Evolutionary conservation across 53 echinoderm and acorn worm species (phyloP).

Genomic region (Astropecten irregularis): DNA sequence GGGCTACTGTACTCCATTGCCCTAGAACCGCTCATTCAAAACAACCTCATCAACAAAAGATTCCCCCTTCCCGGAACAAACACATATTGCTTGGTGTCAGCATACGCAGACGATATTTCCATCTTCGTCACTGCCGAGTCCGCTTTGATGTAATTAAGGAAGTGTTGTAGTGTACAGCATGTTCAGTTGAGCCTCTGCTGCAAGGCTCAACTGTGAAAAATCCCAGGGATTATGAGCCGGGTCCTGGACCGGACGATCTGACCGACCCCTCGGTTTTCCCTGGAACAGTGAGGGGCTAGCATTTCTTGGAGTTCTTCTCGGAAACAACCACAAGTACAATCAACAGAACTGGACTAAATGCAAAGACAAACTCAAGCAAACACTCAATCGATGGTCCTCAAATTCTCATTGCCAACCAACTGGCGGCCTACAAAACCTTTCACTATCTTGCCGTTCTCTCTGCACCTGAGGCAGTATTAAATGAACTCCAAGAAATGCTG

Average conservation of each 20-base stretch:
- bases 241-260: slow-evolving; percentile 16
- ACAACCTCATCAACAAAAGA: not conserved
- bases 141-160: slow-evolving; percentile 16
- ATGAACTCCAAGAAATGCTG: slow-evolving; percentile 15
- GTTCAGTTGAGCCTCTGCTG: slow-evolving; percentile 21
- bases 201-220: slow-evolving; percentile 33
- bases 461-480: not conserved
- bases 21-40: not conserved
- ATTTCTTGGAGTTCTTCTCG: slow-evolving; percentile 55
- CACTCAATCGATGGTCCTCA: not conserved
- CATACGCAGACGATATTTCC: slow-evolving; percentile 35
- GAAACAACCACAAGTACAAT: slow-evolving; percentile 17
- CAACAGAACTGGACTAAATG: slow-evolving; percentile 28
- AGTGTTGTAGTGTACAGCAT: not conserved
- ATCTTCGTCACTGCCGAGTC: slow-evolving; percentile 12
- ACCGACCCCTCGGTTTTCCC: slow-evolving; percentile 8
- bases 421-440: slow-evolving; percentile 22
- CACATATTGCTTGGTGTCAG: not conserved
- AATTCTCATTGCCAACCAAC: slow-evolving; percentile 41
- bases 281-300: slow-evolving; percentile 27
- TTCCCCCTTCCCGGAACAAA: not conserved
- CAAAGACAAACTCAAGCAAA: not conserved
- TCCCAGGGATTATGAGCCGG: slow-evolving; percentile 37
- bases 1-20: slow-evolving; percentile 31
- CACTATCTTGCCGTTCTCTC: not conserved